Evolutionary conservation across 2,113 vertebrate genomes (phyloP).

Genomic region (Notothenia coriiceps): DNA sequence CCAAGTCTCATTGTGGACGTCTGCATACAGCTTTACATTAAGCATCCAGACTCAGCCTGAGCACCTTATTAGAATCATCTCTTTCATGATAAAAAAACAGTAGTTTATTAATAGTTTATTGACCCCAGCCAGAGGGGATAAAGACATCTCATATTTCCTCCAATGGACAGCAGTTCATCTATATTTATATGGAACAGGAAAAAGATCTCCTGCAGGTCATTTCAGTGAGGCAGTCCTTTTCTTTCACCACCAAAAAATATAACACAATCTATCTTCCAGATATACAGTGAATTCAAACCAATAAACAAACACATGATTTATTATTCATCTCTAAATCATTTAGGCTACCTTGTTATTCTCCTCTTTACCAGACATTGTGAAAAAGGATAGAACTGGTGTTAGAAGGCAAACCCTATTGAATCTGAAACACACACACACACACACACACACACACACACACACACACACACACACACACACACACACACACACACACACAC

Average conservation of each 20-base stretch:
- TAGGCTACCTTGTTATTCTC: slow-evolving; percentile 93
- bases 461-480: slow-evolving; percentile 24
- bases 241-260: slow-evolving; percentile 55
- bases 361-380: slow-evolving; percentile 93
- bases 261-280: slow-evolving; percentile 79
- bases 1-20: not conserved
- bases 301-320: slow-evolving; percentile 79
- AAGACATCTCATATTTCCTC: not conserved
- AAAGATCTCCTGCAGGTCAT: slow-evolving; percentile 66
- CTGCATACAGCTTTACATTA: not conserved
- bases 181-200: slow-evolving; percentile 20
- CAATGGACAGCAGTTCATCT: not conserved
- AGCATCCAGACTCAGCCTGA: slow-evolving; percentile 12
- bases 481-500: slow-evolving; percentile 11
- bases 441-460: slow-evolving; percentile 28
- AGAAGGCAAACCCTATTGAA: slow-evolving; percentile 96
- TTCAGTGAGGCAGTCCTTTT: slow-evolving; percentile 66
- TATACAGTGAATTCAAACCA: slow-evolving; percentile 91
- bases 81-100: not conserved
- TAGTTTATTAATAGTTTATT: not conserved
- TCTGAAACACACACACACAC: slow-evolving; percentile 74
- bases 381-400: slow-evolving; percentile 95
- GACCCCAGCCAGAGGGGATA: not conserved
- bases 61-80: slow-evolving; percentile 9
- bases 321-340: slow-evolving; percentile 85